Evolutionary conservation across 1,140 invertebrate genomes (phyloP).

Genomic region (Holcopasites calliopsidis): DNA sequence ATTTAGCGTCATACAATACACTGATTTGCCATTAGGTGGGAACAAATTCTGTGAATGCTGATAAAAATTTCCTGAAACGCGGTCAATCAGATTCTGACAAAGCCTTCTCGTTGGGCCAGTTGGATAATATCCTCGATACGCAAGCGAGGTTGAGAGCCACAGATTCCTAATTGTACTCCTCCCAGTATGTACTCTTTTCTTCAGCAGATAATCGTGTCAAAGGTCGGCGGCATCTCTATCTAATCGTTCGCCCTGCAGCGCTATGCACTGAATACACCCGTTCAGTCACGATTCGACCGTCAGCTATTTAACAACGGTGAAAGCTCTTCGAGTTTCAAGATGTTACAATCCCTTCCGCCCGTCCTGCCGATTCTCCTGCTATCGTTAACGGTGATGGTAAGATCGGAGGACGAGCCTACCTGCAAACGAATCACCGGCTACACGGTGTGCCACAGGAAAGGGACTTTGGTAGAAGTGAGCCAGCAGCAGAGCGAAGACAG

Average conservation of each 20-base stretch:
- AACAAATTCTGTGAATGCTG: no score
- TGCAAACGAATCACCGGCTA: constrained; percentile 9
- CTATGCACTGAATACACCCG: neutral
- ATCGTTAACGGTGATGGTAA: neutral
- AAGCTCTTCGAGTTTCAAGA: neutral
- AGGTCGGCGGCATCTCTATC: constrained; percentile 13
- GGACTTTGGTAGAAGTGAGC: constrained; percentile 32
- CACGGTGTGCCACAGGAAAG: constrained; percentile 40
- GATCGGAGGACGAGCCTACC: neutral
- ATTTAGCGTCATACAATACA: no score
- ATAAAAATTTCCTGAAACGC: neutral
- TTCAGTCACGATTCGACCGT: neutral
- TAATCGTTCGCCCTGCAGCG: neutral
- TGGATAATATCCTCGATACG: neutral
- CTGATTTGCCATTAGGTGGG: no score
- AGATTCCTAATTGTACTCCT: no score
- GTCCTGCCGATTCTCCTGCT: neutral
- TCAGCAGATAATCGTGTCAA: constrained; percentile 32
- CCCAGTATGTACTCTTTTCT: neutral
- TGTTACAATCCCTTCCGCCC: neutral
- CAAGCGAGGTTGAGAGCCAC: neutral
- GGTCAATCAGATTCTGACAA: neutral
- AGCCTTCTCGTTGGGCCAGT: no score
- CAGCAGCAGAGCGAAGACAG: neutral
- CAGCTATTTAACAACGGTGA: neutral